Percentiles rank a stretch among this genome's conserved stretches.
These are phyloP conservation scores for Malthinus flaveolus DNA, from an alignment of 2,888 invertebrate genomes.

Conservation along the genomic window DNA sequence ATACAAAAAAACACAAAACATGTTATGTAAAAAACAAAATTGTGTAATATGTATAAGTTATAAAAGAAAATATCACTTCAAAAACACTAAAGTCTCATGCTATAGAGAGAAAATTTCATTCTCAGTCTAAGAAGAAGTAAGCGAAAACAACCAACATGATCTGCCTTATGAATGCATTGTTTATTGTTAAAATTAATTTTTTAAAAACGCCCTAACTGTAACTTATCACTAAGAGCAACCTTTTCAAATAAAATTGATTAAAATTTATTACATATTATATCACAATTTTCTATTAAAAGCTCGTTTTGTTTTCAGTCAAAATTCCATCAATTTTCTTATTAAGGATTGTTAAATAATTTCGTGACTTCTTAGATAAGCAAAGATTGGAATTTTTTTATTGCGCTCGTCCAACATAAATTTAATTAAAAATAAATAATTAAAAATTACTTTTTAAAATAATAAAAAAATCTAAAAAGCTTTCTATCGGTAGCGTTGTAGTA, in stretches of 20 bases:
- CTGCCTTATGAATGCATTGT: constrained; percentile 18
- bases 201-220: background rate
- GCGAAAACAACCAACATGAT: constrained; percentile 24
- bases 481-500: constrained; percentile 7
- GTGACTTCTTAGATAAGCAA: background rate
- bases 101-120: constrained; percentile 28
- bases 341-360: background rate
- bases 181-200: constrained; percentile 1
- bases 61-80: constrained; percentile 23
- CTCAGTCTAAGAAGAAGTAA: constrained; percentile 29
- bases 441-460: too few relatives aligned
- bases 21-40: constrained; percentile 6
- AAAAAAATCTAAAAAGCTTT: background rate
- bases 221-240: background rate
- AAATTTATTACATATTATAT: too few relatives aligned
- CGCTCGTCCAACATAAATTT: too few relatives aligned
- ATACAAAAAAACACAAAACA: constrained; percentile 4
- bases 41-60: constrained; percentile 26
- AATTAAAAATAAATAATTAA: too few relatives aligned
- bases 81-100: constrained; percentile 29
- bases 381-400: too few relatives aligned
- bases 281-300: too few relatives aligned
- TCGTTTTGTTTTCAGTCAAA: background rate
- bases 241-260: background rate
- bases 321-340: background rate